These are phyloP conservation scores for Romanogobio albipinnatus DNA, from an alignment of 2,113 vertebrate genomes.

Conservation along the genomic window DNA sequence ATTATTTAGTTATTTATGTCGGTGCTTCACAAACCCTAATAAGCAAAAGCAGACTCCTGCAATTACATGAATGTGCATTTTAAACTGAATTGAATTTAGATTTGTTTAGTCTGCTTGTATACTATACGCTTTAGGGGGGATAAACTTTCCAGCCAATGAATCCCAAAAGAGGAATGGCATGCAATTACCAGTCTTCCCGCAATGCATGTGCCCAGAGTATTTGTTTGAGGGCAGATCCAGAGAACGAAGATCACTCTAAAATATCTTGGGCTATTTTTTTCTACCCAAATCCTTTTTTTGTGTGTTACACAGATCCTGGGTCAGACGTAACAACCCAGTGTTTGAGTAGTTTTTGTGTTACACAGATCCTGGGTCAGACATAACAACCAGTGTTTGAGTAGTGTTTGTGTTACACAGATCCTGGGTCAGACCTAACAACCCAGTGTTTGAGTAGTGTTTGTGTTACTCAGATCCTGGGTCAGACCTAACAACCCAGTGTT, in stretches of 20 bases:
- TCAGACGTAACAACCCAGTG: no score
- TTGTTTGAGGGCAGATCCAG: not conserved
- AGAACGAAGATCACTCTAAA: not conserved
- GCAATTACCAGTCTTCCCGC: not conserved
- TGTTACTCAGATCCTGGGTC: no score
- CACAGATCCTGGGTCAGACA: no score
- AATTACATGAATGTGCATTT: not conserved
- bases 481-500: no score
- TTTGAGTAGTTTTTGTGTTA: no score
- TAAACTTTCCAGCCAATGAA: not conserved
- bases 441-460: no score
- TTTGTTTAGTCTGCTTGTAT: constrained; percentile 12
- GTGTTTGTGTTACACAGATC: no score
- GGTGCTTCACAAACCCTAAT: constrained; percentile 1
- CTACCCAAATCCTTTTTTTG: no score
- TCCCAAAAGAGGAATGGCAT: not conserved
- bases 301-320: no score
- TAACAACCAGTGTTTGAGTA: no score
- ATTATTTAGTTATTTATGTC: not conserved
- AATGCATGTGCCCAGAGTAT: not conserved
- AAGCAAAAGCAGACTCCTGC: not conserved
- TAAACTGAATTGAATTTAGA: not conserved
- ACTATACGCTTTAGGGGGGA: no score
- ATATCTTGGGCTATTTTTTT: not conserved
- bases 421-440: no score